Base-by-base conservation (phyloP, 2,113 vertebrate species). In the Eptesicus fuscus region DNA sequence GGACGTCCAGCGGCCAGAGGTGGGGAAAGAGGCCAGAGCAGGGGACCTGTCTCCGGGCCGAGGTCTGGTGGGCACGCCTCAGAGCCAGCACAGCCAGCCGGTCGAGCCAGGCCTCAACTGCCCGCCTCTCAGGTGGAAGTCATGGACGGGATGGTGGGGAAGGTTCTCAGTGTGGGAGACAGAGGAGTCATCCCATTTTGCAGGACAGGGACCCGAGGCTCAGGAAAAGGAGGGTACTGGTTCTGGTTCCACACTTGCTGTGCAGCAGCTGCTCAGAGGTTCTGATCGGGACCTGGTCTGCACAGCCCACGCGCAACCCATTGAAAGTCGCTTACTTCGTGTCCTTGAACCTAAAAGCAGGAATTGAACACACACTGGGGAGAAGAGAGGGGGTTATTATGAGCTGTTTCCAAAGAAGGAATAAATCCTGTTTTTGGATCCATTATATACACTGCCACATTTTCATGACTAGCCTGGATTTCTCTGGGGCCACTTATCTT, bases 401-500 rank as follows among this genome's bases (percentile, higher is more conserved):
- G 73, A 95, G 88, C 90, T 90, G 30, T 77, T 93, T 94, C 95
- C 84, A 90, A 88, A 69, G 85, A 42, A 94, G 96, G 94, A 91
- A 95, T 96, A 95, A 94, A 92, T 74, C 85, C 85, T 82, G 59
- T 89, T 83, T 97, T 73, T 47, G 85, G 82, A 95, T 90, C 78
- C 73, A 86, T 94, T 94, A 83, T 88, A 88, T 53, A 88, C 40
- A 47, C 28, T 10, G 17, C 94, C 92, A 79, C n/a, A 6, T 95
- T 91, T 88, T 95, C 74, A n/a, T 71, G 70, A 96, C 93, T 85
- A 95, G 82, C 85, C 91, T 92, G 59, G 88, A 88, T 94, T 95
- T 96, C 88, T 93, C 78, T 40, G 44, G 83, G 88, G 94, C 96
- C 91, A 95, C 47, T 76, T 96, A 93, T 88, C 96, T 97, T 95